phyloP scores from a whole-genome alignment of 2,888 invertebrate genomes.

The Ormyrus thymus region DNA sequence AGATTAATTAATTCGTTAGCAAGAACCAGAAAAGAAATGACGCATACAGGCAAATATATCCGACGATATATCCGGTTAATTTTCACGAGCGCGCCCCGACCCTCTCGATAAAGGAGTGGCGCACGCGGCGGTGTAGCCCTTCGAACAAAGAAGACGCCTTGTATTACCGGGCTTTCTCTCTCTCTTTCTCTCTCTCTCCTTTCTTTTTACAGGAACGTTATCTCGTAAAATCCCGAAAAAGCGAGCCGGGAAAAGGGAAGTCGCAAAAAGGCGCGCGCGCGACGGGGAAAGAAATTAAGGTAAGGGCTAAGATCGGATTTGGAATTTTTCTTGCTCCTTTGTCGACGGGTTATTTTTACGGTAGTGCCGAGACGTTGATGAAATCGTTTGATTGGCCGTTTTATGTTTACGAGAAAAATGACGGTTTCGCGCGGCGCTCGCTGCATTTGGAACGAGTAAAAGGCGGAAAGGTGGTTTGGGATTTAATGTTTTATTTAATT shows the following conservation, averaged over 20 bases:
- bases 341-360: background rate
- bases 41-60: constrained; percentile 12
- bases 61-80: constrained; percentile 46
- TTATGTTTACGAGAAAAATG: constrained; percentile 7
- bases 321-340: constrained; percentile 15
- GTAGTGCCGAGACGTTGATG: constrained; percentile 26
- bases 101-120: constrained; percentile 35
- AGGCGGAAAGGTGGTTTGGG: too few species aligned
- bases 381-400: constrained; percentile 35
- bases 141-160: constrained; percentile 28
- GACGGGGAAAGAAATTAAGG: constrained; percentile 23
- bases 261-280: constrained; percentile 5
- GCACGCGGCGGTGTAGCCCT: background rate
- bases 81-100: constrained; percentile 48
- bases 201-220: background rate
- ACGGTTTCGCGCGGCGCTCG: background rate
- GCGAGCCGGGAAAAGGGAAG: constrained; percentile 17
- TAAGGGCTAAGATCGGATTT: constrained; percentile 24
- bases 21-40: constrained; percentile 37
- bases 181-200: too few species aligned
- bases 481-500: too few species aligned
- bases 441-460: too few species aligned
- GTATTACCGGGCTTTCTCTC: too few species aligned
- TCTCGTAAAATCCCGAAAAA: constrained; percentile 34
- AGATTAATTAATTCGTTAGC: constrained; percentile 51